Percentiles rank a stretch among this genome's conserved stretches.
These are phyloP conservation scores for Pseudomyrmex sp. DNA, from an alignment of 1,140 invertebrate genomes.

Conservation along the genomic window DNA sequence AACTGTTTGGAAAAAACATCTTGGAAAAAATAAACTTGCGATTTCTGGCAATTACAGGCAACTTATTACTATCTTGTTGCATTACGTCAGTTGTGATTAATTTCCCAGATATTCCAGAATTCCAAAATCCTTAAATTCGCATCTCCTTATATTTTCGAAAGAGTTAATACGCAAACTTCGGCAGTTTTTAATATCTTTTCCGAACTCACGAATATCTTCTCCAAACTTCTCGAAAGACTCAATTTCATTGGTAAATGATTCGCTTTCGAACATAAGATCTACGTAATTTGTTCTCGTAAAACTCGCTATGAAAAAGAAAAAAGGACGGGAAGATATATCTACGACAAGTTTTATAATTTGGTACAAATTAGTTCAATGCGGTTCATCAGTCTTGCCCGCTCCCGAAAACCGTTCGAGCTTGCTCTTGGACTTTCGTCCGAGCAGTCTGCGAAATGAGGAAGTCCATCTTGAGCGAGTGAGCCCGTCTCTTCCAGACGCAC, in stretches of 20 bases:
- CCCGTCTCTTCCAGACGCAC: conserved; percentile 52
- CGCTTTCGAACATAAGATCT: neutral
- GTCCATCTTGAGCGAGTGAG: conserved; percentile 85
- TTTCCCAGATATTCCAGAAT: neutral
- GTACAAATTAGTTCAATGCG: conserved; percentile 30
- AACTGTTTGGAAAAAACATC: neutral
- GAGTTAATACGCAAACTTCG: neutral
- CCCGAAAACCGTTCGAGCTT: conserved; percentile 65
- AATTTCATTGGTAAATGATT: neutral
- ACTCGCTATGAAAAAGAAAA: neutral
- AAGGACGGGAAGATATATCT: conserved; percentile 54
- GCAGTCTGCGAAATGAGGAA: conserved; percentile 85
- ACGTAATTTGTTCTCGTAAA: neutral
- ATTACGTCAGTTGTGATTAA: neutral
- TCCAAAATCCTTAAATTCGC: conserved; percentile 16
- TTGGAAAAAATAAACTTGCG: neutral
- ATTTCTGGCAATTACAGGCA: too few relatives aligned
- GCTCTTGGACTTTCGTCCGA: conserved; percentile 83
- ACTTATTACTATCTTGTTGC: too few relatives aligned
- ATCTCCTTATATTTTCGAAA: neutral
- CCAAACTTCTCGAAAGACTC: neutral
- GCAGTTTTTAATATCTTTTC: neutral
- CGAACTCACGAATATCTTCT: too few relatives aligned
- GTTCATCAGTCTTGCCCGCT: conserved; percentile 58
- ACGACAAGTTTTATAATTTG: conserved; percentile 42